These are phyloP conservation scores for Trachelus stipa DNA, from an alignment of 2,888 invertebrate genomes.

Conservation along the genomic window DNA sequence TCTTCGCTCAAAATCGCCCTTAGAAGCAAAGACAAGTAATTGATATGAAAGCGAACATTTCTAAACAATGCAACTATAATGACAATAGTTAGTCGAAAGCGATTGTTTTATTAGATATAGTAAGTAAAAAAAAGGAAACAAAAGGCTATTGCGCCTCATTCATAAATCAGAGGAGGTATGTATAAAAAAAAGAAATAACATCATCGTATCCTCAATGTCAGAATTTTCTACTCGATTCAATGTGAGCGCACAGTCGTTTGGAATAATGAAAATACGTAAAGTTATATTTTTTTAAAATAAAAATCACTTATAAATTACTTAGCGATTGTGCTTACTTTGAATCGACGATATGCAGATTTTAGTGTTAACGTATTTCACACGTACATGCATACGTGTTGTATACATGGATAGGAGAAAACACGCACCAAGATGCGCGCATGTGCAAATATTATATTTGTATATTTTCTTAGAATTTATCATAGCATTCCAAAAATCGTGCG, in stretches of 20 bases:
- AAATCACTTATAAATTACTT: not conserved
- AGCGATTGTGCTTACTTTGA: not conserved
- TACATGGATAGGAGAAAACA: not conserved
- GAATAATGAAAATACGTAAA: not conserved
- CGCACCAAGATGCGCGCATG: not conserved
- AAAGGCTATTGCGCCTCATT: not conserved
- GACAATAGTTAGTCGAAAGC: slow-evolving; percentile 19
- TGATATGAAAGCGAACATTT: not conserved
- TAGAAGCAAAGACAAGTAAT: not conserved
- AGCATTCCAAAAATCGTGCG: not conserved
- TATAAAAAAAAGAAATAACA: not conserved
- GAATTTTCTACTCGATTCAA: not conserved
- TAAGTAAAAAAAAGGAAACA: not conserved
- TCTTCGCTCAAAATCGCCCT: not conserved
- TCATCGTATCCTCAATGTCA: not conserved
- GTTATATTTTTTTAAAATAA: not conserved
- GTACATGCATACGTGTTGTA: not conserved
- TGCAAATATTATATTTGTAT: not conserved
- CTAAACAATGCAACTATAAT: slow-evolving; percentile 22
- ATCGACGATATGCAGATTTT: not conserved
- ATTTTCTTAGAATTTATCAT: not conserved
- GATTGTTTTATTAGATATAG: not conserved
- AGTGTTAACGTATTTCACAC: not conserved
- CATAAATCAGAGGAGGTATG: not conserved
- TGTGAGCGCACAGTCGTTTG: not conserved